Evolutionary conservation across 2,797 vertebrate genomes (phyloP).

Genomic region (Kryptopterus vitreolus): DNA sequence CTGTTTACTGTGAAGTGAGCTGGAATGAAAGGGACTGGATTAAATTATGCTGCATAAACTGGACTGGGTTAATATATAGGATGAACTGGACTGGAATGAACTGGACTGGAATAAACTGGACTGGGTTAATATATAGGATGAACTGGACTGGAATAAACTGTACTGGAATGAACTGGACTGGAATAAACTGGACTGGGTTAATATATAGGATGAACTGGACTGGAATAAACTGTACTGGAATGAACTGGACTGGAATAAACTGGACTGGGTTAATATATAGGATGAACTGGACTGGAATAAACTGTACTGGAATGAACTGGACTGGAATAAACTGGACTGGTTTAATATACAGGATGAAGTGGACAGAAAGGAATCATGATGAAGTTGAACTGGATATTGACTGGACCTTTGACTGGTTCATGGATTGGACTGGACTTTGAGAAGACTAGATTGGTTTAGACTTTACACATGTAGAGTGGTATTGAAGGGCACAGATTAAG

Average conservation of each 20-base stretch:
- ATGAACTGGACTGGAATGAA: background rate
- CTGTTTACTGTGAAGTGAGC: too few relatives aligned
- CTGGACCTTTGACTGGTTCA: too few relatives aligned
- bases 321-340: background rate
- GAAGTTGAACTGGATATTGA: background rate
- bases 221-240: background rate
- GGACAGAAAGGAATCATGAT: background rate
- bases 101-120: background rate
- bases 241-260: background rate
- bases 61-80: background rate
- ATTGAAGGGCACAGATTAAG: background rate
- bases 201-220: too few relatives aligned
- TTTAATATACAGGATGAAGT: too few relatives aligned
- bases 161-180: background rate
- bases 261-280: too few relatives aligned
- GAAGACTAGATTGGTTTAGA: background rate
- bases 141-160: background rate
- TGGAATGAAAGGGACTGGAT: too few relatives aligned
- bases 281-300: too few relatives aligned
- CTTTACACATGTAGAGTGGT: background rate
- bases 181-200: background rate
- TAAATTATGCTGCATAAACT: too few relatives aligned
- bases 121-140: too few relatives aligned
- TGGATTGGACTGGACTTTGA: too few relatives aligned
- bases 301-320: background rate